Conservation (phyloP, 2,888 invertebrate species). For the Drosophila helvetica region DNA sequence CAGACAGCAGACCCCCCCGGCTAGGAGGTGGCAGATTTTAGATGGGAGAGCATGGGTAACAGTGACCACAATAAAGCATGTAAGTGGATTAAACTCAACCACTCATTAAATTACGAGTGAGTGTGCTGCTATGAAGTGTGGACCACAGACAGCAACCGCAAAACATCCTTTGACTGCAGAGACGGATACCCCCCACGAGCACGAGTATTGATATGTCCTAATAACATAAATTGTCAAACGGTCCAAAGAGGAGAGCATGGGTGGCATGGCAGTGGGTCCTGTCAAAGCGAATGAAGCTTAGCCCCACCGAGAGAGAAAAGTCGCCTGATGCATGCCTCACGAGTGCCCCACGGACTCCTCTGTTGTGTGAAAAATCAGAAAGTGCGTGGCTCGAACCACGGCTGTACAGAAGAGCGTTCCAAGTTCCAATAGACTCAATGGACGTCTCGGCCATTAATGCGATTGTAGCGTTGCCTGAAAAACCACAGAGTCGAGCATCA, state of each 20-base stretch:
- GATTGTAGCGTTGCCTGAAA: slow-evolving; percentile 28
- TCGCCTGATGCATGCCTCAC: slow-evolving; percentile 1
- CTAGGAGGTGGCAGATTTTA: neutral
- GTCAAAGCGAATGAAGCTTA: slow-evolving; percentile 5
- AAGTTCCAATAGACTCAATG: slow-evolving; percentile 27
- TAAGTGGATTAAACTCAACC: slow-evolving; percentile 69
- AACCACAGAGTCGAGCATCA: slow-evolving; percentile 22
- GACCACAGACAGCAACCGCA: slow-evolving; percentile 59
- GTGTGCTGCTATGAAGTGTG: slow-evolving; percentile 25
- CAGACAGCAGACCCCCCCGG: neutral
- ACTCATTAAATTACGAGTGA: slow-evolving; percentile 64
- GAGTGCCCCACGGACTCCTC: neutral
- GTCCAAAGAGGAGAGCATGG: neutral
- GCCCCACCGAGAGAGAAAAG: neutral
- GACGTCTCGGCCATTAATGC: slow-evolving; percentile 36
- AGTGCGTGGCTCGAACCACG: neutral
- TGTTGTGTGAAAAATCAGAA: slow-evolving; percentile 1
- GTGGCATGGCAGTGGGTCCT: neutral
- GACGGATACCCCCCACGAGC: slow-evolving; percentile 5
- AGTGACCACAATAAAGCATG: slow-evolving; percentile 64
- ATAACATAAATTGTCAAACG: slow-evolving; percentile 63
- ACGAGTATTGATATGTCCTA: slow-evolving; percentile 46
- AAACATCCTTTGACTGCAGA: slow-evolving; percentile 44
- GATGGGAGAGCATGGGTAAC: neutral
- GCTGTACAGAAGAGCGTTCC: slow-evolving; percentile 19